A percentile compares a stretch with the other conserved stretches of the same genome.
Evolutionary conservation across 2,888 invertebrate species (phyloP).

Genomic region (Drosophila leonis): DNA sequence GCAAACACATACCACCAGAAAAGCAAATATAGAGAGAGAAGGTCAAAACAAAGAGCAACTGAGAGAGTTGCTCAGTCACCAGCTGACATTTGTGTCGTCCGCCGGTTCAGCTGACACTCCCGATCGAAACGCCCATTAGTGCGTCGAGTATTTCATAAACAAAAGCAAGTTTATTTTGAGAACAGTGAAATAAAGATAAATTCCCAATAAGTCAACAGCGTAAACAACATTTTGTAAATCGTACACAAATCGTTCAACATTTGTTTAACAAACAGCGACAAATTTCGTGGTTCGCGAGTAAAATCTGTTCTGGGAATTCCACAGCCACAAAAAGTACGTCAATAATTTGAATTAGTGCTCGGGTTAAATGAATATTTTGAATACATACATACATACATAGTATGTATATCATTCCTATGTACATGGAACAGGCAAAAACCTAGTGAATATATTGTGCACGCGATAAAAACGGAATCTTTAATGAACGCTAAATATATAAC

Average conservation of each 20-base stretch:
- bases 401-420: background rate
- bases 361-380: constrained; percentile 3
- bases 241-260: constrained; percentile 2
- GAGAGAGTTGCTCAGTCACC: constrained; percentile 43
- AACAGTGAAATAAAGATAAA: background rate
- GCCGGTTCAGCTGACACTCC: constrained; percentile 42
- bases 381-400: background rate
- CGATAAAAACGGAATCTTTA: constrained; percentile 27
- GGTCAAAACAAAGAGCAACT: constrained; percentile 11
- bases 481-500: constrained; percentile 58
- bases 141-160: constrained; percentile 18
- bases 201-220: constrained; percentile 7
- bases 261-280: constrained; percentile 3
- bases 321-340: constrained; percentile 32
- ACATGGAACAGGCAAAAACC: constrained; percentile 20
- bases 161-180: constrained; percentile 22
- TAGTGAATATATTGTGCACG: constrained; percentile 15
- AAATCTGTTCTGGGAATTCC: constrained; percentile 30
- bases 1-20: background rate
- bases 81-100: constrained; percentile 22
- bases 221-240: background rate
- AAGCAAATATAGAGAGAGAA: background rate
- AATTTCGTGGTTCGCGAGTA: constrained; percentile 1
- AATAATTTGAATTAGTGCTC: background rate
- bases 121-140: constrained; percentile 30